Evolutionary conservation across 2,888 invertebrate species (phyloP), one percentile per base, ranked within the genome.

Genomic region (Tryphoninae sp.): DNA sequence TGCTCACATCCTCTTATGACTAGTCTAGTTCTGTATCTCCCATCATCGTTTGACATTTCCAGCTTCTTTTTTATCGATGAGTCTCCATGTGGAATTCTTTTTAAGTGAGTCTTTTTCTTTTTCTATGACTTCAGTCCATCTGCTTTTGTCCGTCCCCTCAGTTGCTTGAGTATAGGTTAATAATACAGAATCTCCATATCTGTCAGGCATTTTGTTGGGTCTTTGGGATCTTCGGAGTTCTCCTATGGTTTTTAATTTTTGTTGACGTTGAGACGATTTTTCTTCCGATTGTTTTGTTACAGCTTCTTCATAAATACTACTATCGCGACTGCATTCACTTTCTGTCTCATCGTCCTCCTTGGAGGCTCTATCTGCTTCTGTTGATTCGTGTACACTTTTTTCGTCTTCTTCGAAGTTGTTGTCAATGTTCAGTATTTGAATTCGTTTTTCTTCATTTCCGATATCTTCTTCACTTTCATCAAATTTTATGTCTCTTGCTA

Each of bases 91-190:
- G 23, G 84, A 45, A 59, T 85, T 86, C 59, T 84, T 76, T 23
- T 80, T 19, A 6, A 87, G 73, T 7, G 84, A 84, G 40, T 83
- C 65, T 59, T 85, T 84, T 84, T 86, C 86, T 68, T 68, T 69
- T 23, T 79, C 19, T 42, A 81, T 81, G 42, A 69, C 81, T 26
- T n/a, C 62, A 55, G 8, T 58, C 81, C 78, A 81, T 45, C 64
- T 67, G 53, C 69, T 19, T 77, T 73, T 77, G 11, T 82, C 80
- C 7, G 62, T 13, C 19, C 80, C 67, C n/a, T 75, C 51, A 16
- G 64, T 77, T 2, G 71, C 62, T 62, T 81, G 73, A 3, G 6
- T 9, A 22, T 73, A 81, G 6, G 68, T 78, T 23, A 78, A 40
- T 7, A 67, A 23, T 45, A 53, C 77, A 19, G 69, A 69, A 19